Conservation (phyloP, 2,797 vertebrate species). For the Mionectes olivaceus region DNA sequence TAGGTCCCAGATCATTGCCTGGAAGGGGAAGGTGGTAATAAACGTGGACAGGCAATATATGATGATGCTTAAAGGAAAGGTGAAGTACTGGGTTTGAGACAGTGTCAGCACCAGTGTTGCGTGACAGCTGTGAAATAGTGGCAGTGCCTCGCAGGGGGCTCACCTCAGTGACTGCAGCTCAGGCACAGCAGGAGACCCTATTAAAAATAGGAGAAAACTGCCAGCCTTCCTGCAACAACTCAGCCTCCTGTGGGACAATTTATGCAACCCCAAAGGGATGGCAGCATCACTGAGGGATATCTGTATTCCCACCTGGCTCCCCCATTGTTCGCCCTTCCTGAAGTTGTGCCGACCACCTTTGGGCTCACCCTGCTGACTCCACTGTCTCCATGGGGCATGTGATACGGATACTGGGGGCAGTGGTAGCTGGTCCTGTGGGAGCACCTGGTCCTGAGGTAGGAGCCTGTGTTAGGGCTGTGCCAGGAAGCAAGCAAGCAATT, state of each 20-base stretch:
- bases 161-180: background rate
- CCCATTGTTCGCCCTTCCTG: background rate
- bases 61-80: background rate
- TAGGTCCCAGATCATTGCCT: background rate
- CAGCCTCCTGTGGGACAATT: background rate
- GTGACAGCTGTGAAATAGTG: background rate
- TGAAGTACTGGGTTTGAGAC: background rate
- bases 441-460: background rate
- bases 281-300: background rate
- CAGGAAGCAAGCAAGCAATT: background rate
- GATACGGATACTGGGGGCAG: background rate
- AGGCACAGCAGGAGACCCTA: background rate
- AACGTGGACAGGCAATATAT: background rate
- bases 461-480: background rate
- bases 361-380: background rate
- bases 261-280: background rate
- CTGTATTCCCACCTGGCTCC: background rate
- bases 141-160: fast-evolving
- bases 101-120: background rate
- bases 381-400: fast-evolving
- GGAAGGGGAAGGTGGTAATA: background rate
- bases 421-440: background rate
- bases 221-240: background rate
- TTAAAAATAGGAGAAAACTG: background rate
- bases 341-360: background rate